Conservation (phyloP, 1,140 invertebrate species). For the Halesus radiatus region DNA sequence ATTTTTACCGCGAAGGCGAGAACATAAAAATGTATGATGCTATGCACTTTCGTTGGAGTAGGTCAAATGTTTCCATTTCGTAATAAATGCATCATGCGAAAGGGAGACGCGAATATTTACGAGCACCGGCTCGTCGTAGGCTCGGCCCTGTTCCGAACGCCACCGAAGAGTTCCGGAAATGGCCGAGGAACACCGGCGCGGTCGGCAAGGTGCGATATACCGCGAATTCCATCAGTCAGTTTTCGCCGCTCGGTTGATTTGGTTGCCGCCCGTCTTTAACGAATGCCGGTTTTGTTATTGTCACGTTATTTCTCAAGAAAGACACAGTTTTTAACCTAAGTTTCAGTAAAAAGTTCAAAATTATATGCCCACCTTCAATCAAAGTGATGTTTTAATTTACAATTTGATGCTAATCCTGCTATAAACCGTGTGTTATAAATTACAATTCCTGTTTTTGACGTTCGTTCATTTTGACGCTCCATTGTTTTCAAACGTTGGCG, state of each 20-base stretch:
- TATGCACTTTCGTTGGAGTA: too few species aligned
- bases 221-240: neutral
- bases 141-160: too few species aligned
- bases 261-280: neutral
- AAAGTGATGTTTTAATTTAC: neutral
- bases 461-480: neutral
- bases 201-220: too few species aligned
- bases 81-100: too few species aligned
- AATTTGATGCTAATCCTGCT: neutral
- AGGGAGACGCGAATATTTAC: too few species aligned
- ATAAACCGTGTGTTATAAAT: neutral
- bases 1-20: too few species aligned
- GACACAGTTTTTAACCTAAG: neutral
- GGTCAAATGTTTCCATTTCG: too few species aligned
- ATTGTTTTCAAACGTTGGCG: constrained; percentile 2
- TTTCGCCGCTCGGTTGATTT: neutral
- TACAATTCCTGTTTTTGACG: neutral
- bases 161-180: too few species aligned
- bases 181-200: too few species aligned
- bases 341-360: neutral
- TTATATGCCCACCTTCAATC: neutral
- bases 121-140: too few species aligned
- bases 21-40: too few species aligned
- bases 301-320: neutral
- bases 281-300: neutral